Conservation (phyloP, 2,888 invertebrate species). For the Campopleginae sp. region DNA sequence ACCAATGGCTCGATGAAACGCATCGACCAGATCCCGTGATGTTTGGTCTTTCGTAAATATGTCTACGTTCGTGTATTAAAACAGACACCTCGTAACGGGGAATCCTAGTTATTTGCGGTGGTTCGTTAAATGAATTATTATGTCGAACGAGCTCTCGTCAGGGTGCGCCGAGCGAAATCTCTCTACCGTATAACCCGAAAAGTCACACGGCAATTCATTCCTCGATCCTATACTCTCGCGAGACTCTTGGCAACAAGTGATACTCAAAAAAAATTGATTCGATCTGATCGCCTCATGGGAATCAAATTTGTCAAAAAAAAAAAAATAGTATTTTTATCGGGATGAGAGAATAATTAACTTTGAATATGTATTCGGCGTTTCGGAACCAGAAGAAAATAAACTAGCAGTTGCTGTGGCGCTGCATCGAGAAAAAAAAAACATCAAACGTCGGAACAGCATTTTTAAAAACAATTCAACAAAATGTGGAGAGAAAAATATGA, state of each 20-base stretch:
- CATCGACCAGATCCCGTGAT: constrained; percentile 51
- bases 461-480: not conserved
- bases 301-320: not conserved
- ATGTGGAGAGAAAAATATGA: not conserved
- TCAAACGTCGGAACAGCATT: too few relatives aligned
- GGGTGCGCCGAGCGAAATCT: constrained; percentile 66
- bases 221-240: not conserved
- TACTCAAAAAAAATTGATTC: not conserved
- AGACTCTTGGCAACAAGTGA: not conserved
- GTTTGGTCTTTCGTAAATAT: constrained; percentile 20
- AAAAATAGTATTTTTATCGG: not conserved
- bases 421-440: not conserved
- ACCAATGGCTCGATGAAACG: constrained; percentile 47
- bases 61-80: constrained; percentile 1
- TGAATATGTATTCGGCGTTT: not conserved
- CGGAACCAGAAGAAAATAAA: not conserved
- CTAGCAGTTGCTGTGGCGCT: not conserved
- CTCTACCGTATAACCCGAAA: constrained; percentile 15
- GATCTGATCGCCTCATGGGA: not conserved
- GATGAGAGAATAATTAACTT: not conserved
- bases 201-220: constrained; percentile 53
- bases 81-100: constrained; percentile 8
- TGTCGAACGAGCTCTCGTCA: constrained; percentile 60
- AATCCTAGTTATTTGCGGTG: constrained; percentile 51
- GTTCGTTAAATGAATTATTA: constrained; percentile 70